Base-by-base conservation (phyloP, 2,797 vertebrate species). In the Malacoctenus gilli region DNA sequence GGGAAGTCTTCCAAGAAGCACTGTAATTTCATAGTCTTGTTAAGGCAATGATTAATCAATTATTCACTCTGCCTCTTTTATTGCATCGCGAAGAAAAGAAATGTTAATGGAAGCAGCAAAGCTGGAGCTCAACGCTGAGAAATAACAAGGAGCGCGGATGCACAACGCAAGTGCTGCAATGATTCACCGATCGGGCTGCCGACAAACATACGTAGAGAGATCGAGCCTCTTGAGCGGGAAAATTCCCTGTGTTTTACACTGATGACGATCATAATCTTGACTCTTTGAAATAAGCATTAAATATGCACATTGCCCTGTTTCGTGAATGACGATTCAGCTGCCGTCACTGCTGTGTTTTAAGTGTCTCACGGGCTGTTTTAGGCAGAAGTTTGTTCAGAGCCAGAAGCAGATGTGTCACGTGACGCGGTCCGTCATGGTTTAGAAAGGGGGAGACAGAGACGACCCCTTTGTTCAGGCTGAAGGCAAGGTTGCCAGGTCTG, bases 21-120 rank as follows among this genome's bases (percentile, higher is more conserved):
- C 71, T 68, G 69, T 78, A 73, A 88, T 86, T 77, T 85, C 75
- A 74, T 71, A 57, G 71, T 59, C 63, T 72, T 69, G 84, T 79
- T 79, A 80, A 79, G 59, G 65, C 77, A 72, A 73, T 68, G 84
- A 76, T 84, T 76, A 80, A 85, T 87, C 73, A 83, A 80, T 84
- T 78, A 87, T 85, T 85, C 76, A 85, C 40, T 57, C 55, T 47
- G 51, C 67, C 59, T 59, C 39, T 79, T 83, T 77, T 68, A 88
- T 62, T 79, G 70, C 49, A 60, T 72, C 48, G 58, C 4, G 5
- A 63, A 56, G 42, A 68, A 61, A 59, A 50, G 39, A 30, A 62
- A 65, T 5, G 14, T 54, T 62, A 84, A 83, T 51, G 34, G 31
- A 60, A 71, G 62, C 59, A 21, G 55, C 10, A 18, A 42, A 13